Evolutionary conservation across 2,113 vertebrate genomes (phyloP).

Genomic region (Phainopepla nitens): DNA sequence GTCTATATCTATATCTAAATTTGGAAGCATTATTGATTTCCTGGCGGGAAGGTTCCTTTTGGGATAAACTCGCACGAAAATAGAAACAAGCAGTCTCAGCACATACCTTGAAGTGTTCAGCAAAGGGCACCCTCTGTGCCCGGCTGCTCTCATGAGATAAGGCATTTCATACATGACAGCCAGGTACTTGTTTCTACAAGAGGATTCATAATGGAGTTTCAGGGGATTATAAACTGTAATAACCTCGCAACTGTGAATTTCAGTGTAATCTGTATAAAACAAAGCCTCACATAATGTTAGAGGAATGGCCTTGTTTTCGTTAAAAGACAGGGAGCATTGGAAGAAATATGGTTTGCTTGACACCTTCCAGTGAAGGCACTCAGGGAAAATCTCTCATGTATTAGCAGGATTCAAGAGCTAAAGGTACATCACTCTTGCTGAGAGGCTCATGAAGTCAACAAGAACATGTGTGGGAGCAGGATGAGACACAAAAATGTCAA

Average conservation of each 20-base stretch:
- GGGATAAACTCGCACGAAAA: background rate
- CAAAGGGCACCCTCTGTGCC: background rate
- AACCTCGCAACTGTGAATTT: background rate
- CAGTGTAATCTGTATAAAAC: background rate
- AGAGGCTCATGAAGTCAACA: background rate
- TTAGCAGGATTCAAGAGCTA: background rate
- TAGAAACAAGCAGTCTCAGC: background rate
- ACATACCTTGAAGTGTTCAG: background rate
- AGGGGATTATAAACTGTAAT: background rate
- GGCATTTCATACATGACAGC: background rate
- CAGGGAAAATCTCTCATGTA: background rate
- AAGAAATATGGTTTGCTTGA: background rate
- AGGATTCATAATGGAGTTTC: background rate
- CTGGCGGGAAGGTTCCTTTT: background rate
- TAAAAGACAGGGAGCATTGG: background rate
- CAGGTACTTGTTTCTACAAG: background rate
- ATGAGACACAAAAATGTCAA: background rate
- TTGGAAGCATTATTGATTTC: slow-evolving; percentile 5
- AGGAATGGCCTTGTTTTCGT: background rate
- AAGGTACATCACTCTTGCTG: background rate
- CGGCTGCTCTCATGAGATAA: background rate
- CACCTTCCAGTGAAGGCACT: background rate
- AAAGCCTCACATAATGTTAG: background rate
- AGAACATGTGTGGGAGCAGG: background rate
- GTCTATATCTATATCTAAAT: background rate